These are phyloP conservation scores for Trissoscelio sp. DNA, from an alignment of 2,888 invertebrate species.

Conservation along the genomic window DNA sequence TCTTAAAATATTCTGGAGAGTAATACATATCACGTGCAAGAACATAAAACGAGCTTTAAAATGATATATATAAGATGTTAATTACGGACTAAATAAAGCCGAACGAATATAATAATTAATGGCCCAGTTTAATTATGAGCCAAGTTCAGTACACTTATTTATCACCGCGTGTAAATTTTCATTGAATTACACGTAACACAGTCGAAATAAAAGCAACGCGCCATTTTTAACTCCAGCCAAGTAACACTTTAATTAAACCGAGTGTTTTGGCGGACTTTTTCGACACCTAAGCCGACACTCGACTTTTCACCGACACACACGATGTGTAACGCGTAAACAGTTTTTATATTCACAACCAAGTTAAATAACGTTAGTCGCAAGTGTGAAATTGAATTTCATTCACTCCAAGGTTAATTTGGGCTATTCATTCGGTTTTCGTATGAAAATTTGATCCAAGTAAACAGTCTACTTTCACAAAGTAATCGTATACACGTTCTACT, in stretches of 20 bases:
- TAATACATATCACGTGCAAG: constrained; percentile 23
- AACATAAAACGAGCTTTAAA: constrained; percentile 34
- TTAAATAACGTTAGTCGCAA: constrained; percentile 21
- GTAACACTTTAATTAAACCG: constrained; percentile 34
- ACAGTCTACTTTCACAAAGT: constrained; percentile 24
- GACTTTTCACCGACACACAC: constrained; percentile 11
- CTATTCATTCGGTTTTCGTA: background rate
- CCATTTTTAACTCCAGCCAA: constrained; percentile 7
- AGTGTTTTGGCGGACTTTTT: constrained; percentile 28
- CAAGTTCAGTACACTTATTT: constrained; percentile 33
- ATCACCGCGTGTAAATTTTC: constrained; percentile 33
- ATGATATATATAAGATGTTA: constrained; percentile 41
- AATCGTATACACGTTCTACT: background rate
- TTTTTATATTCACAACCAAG: constrained; percentile 9
- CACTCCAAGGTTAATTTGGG: constrained; percentile 19
- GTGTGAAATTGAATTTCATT: constrained; percentile 27
- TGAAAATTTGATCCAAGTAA: constrained; percentile 13
- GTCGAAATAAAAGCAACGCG: constrained; percentile 10
- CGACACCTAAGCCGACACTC: background rate
- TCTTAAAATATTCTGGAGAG: constrained; percentile 11
- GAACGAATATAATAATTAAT: constrained; percentile 51
- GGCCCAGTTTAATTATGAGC: constrained; percentile 36
- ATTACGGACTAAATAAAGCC: constrained; percentile 38
- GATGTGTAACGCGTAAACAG: constrained; percentile 10
- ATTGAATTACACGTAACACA: constrained; percentile 31